These are phyloP conservation scores for Malurus splendens DNA, from an alignment of 2,797 vertebrate genomes.

Conservation along the genomic window DNA sequence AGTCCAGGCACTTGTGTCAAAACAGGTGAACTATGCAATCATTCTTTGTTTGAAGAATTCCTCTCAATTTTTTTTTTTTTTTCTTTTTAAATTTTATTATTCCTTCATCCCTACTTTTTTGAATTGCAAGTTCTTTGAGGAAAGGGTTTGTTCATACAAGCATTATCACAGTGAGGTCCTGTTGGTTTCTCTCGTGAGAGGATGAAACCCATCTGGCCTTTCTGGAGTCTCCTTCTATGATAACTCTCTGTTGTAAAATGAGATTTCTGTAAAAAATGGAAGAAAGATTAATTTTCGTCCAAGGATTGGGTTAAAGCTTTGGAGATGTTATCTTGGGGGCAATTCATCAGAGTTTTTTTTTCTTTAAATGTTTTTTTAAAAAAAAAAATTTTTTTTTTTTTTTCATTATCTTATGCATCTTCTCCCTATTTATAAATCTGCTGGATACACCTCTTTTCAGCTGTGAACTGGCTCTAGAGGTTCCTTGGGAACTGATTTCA, in stretches of 20 bases:
- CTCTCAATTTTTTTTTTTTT: not conserved
- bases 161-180: not conserved
- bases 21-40: not conserved
- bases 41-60: not conserved
- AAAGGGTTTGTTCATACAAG: not conserved
- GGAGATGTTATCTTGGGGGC: not conserved
- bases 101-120: not conserved
- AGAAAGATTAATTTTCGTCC: not conserved
- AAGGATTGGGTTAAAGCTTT: not conserved
- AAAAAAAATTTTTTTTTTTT: not conserved
- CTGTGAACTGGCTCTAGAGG: not conserved
- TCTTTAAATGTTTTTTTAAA: not conserved
- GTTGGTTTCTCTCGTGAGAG: not conserved
- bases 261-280: not conserved
- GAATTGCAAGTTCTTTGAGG: not conserved
- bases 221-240: not conserved
- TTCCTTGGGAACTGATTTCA: not conserved
- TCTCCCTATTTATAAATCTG: not conserved
- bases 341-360: fast-evolving
- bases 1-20: not conserved
- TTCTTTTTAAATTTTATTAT: not conserved
- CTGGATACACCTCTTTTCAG: not conserved
- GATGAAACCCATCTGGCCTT: not conserved
- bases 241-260: not conserved
- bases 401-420: not conserved